Evolutionary conservation across 2,113 vertebrate species (phyloP).

Genomic region (Stictonetta naevosa): DNA sequence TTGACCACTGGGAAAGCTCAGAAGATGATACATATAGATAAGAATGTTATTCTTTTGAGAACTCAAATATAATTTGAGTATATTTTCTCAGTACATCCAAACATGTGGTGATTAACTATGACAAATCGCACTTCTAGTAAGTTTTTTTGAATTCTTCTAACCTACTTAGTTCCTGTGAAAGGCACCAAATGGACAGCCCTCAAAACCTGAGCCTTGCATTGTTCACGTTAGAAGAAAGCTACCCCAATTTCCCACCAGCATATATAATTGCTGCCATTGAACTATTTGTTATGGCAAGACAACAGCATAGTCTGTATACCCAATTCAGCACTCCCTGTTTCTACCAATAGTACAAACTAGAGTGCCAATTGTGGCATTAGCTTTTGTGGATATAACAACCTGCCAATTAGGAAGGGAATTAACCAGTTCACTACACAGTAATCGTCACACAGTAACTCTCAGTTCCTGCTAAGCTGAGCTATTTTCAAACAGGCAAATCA

Average conservation of each 20-base stretch:
- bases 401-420: constrained; percentile 46
- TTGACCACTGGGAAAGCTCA: background rate
- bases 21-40: background rate
- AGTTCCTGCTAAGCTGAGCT: background rate
- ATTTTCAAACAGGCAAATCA: constrained; percentile 15
- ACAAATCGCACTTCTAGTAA: constrained; percentile 6
- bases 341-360: background rate
- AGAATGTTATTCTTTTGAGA: background rate
- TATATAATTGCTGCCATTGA: constrained; percentile 20
- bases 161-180: background rate
- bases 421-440: constrained; percentile 11
- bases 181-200: background rate
- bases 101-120: background rate
- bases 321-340: background rate
- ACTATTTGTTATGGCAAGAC: background rate
- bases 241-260: background rate
- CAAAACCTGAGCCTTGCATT: background rate
- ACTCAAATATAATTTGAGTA: background rate
- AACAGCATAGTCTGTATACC: background rate
- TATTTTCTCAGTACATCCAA: background rate
- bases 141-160: background rate
- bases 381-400: constrained; percentile 30
- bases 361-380: background rate
- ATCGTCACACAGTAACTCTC: background rate
- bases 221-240: background rate